Evolutionary conservation across 2,113 vertebrate genomes (phyloP).

Genomic region (Ursus arctos): DNA sequence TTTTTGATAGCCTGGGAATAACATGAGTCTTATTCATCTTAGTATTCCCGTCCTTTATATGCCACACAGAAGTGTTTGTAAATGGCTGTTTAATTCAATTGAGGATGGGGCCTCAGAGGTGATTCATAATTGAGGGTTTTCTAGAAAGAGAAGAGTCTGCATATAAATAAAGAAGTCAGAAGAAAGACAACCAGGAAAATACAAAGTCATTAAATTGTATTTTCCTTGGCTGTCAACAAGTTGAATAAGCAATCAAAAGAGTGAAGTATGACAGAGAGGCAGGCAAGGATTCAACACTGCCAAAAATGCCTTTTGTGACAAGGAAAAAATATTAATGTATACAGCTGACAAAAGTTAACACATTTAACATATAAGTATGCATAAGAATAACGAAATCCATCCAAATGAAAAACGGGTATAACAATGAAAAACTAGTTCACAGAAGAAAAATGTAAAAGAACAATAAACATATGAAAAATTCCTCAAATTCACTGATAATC

Average conservation of each 20-base stretch:
- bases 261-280: constrained; percentile 2
- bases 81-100: constrained; percentile 24
- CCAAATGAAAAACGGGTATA: not conserved
- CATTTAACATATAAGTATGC: not conserved
- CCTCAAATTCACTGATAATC: constrained; percentile 25
- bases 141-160: not conserved
- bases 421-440: not conserved
- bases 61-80: not conserved
- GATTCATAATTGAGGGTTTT: constrained; percentile 2
- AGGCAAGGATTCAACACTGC: not conserved
- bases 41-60: not conserved
- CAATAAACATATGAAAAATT: constrained; percentile 1
- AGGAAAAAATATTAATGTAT: not conserved
- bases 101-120: not conserved
- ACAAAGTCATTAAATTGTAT: not conserved
- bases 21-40: constrained; percentile 6
- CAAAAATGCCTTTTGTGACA: not conserved
- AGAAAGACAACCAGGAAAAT: constrained; percentile 39
- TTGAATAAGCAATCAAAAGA: not conserved
- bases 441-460: constrained; percentile 26
- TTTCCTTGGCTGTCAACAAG: constrained; percentile 44
- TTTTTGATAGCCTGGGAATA: not conserved
- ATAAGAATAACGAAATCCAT: not conserved
- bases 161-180: not conserved
- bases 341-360: constrained; percentile 8